Conservation (phyloP, 2,113 vertebrate species). For the Sander vitreus region DNA sequence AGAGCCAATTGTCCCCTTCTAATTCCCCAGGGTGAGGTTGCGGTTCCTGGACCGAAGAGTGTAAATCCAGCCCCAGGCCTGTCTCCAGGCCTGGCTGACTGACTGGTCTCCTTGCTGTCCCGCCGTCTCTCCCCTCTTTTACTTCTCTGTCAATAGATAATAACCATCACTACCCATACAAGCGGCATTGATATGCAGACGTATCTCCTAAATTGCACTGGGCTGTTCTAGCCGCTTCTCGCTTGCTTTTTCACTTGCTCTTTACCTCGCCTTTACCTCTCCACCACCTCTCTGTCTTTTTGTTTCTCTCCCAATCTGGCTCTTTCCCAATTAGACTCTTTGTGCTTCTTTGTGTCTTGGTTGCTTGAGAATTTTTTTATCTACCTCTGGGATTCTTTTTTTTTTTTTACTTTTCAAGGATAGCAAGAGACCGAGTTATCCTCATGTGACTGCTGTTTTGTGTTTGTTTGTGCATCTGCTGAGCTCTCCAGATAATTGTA, state of each 20-base stretch:
- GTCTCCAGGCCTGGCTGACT: constrained; percentile 43
- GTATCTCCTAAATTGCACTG: constrained; percentile 43
- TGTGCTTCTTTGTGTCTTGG: constrained; percentile 35
- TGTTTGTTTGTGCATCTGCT: constrained; percentile 46
- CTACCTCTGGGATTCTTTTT: background rate
- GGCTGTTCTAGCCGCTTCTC: constrained; percentile 9
- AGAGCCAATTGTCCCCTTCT: constrained; percentile 66
- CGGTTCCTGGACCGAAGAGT: constrained; percentile 35
- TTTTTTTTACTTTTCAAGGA: constrained; percentile 54
- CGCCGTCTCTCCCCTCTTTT: background rate
- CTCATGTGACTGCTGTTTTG: constrained; percentile 44
- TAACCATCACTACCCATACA: constrained; percentile 38
- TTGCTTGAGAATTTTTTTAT: constrained; percentile 19
- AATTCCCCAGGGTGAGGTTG: constrained; percentile 70
- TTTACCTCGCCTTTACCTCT: constrained; percentile 15
- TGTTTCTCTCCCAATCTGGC: background rate
- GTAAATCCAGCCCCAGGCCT: constrained; percentile 68
- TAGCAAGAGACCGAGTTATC: constrained; percentile 37
- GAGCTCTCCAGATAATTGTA: constrained; percentile 39
- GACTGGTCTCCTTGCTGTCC: constrained; percentile 11
- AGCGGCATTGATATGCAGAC: constrained; percentile 56
- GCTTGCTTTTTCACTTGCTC: background rate
- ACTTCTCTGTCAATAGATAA: constrained; percentile 38
- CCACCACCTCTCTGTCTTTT: constrained; percentile 12
- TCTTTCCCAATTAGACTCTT: constrained; percentile 22